A percentile compares a stretch with the other conserved stretches of the same genome.
Conservation (phyloP, 1,140 invertebrate species). For the Linepithema humile region DNA sequence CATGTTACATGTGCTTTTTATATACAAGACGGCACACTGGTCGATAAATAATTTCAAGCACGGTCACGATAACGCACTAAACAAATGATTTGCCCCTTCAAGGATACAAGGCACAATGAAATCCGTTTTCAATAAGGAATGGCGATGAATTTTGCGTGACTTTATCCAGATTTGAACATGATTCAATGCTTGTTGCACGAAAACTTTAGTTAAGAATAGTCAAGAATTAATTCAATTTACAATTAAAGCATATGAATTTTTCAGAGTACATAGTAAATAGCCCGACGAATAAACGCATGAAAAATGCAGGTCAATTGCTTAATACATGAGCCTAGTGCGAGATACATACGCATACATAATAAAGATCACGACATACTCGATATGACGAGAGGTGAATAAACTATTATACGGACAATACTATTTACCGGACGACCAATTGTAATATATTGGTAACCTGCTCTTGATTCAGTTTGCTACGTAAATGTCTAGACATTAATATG, state of each 20-base stretch:
- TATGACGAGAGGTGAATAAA: conserved; percentile 53
- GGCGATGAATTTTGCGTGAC: conserved; percentile 30
- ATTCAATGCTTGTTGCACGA: not conserved
- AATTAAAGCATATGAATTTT: not conserved
- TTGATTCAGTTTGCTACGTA: not conserved
- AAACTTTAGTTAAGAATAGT: not conserved
- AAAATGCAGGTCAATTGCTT: conserved; percentile 33
- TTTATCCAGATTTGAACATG: conserved; percentile 40
- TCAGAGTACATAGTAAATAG: not conserved
- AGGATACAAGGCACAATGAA: conserved; percentile 56
- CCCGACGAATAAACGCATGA: not conserved
- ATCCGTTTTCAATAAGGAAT: conserved; percentile 12
- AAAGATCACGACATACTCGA: conserved; percentile 16
- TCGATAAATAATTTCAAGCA: conserved; percentile 68
- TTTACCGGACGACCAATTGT: too few relatives aligned
- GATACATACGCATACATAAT: too few relatives aligned
- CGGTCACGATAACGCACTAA: conserved; percentile 54
- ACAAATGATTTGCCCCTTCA: conserved; percentile 40
- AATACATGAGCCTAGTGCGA: too few relatives aligned
- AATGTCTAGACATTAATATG: not conserved
- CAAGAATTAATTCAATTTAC: not conserved
- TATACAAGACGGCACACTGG: conserved; percentile 58
- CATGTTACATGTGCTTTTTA: conserved; percentile 62
- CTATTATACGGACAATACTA: too few relatives aligned
- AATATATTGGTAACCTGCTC: too few relatives aligned